Percentiles rank a stretch among this genome's conserved stretches.
Evolutionary conservation across 2,113 vertebrate species (phyloP).

Genomic region (Elachura formosa): DNA sequence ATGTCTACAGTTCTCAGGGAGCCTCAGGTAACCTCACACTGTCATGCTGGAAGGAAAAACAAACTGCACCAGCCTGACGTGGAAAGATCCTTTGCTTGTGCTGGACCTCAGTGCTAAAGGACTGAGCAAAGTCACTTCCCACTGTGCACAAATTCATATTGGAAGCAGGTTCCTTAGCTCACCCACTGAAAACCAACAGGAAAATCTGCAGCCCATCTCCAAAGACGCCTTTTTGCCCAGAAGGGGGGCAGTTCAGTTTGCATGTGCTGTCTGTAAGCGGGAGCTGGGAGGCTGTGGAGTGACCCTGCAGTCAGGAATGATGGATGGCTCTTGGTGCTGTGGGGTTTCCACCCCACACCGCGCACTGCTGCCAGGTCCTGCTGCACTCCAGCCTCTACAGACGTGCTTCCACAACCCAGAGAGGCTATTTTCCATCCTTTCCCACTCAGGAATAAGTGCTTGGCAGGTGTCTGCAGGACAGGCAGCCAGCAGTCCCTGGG

Average conservation of each 20-base stretch:
- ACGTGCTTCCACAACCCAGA: background rate
- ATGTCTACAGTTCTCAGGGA: background rate
- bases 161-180: background rate
- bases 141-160: rapidly evolving
- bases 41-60: background rate
- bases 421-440: background rate
- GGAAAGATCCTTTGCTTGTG: background rate
- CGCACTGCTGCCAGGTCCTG: background rate
- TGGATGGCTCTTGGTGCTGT: background rate
- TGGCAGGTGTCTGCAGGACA: background rate
- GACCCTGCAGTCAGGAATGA: background rate
- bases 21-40: background rate
- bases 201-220: background rate
- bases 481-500: background rate
- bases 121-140: background rate
- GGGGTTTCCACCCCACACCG: rapidly evolving
- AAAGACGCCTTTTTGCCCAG: background rate
- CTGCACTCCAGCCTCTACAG: background rate
- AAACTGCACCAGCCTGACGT: background rate
- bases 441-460: background rate
- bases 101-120: background rate
- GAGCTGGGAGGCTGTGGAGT: constrained; percentile 8
- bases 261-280: background rate
- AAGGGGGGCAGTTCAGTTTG: background rate
- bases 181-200: background rate